Percentiles rank a stretch among this genome's conserved stretches.
phyloP scores from a whole-genome alignment of 2,113 vertebrate genomes.

The Labrus mixtus region DNA sequence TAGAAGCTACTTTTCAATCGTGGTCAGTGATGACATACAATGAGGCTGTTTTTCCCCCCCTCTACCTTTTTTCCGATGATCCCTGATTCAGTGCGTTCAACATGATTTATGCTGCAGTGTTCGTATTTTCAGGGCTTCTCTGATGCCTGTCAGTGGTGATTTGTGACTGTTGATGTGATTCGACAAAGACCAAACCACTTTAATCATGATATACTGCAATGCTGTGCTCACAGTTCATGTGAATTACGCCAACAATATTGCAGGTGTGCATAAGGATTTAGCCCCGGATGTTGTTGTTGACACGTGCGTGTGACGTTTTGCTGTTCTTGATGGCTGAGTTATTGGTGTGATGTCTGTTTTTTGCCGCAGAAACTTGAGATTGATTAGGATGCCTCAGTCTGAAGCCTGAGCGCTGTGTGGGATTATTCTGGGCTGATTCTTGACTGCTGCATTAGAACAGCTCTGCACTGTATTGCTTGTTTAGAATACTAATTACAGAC shows the following conservation, averaged over 20 bases:
- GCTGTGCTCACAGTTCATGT: conserved; percentile 21
- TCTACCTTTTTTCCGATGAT: background rate
- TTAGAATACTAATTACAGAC: conserved; percentile 5
- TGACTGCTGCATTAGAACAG: conserved; percentile 4
- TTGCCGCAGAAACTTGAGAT: conserved; percentile 26
- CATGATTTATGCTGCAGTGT: conserved; percentile 1
- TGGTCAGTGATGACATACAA: background rate
- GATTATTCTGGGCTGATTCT: conserved; percentile 12
- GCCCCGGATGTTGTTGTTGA: conserved; percentile 17
- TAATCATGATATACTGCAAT: conserved; percentile 27
- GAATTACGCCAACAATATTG: conserved; percentile 43
- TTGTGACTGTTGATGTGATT: background rate
- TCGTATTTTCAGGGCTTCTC: conserved; percentile 2
- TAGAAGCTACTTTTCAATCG: conserved; percentile 15
- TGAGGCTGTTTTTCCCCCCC: background rate
- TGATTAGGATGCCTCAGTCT: conserved; percentile 32
- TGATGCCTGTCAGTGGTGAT: background rate
- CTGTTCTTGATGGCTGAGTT: conserved; percentile 35
- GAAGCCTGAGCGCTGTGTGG: background rate
- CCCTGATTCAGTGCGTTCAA: background rate
- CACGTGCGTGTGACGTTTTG: conserved; percentile 23
- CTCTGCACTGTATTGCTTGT: background rate
- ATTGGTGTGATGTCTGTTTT: conserved; percentile 43
- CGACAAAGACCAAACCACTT: conserved; percentile 7
- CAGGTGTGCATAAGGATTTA: conserved; percentile 45